Percentiles rank a stretch among this genome's conserved stretches.
Evolutionary conservation across 2,888 invertebrate genomes (phyloP).

Genomic region (Congeria kusceri): DNA sequence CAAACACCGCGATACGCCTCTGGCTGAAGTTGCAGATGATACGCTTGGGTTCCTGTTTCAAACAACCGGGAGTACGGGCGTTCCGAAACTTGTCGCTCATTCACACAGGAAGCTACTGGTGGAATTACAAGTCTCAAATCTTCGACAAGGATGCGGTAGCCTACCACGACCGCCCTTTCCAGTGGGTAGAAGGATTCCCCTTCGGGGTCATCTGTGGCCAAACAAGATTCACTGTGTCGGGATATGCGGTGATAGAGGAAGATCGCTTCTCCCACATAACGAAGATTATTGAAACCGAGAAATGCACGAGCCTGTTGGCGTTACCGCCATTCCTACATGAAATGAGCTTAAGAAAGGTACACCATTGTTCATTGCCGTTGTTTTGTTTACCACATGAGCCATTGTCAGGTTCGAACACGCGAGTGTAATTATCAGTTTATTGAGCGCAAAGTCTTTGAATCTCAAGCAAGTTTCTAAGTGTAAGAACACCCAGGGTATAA

Average conservation of each 20-base stretch:
- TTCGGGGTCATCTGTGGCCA: constrained; percentile 4
- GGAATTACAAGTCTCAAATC: no score
- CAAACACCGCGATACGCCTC: no score
- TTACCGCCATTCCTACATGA: constrained; percentile 1
- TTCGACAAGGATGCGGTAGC: background rate
- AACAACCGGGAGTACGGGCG: background rate
- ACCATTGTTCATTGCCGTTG: no score
- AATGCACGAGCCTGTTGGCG: background rate
- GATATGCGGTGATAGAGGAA: background rate
- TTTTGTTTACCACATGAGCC: no score
- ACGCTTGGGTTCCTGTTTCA: background rate
- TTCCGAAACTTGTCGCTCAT: background rate
- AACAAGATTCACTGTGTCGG: constrained; percentile 13
- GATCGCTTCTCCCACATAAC: background rate
- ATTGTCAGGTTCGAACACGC: no score
- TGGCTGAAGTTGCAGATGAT: no score
- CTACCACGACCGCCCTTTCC: constrained; percentile 28
- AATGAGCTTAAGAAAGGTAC: no score
- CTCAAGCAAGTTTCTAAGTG: no score
- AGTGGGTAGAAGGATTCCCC: constrained; percentile 23
- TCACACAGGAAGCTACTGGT: background rate
- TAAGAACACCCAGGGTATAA: no score
- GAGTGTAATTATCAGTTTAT: no score
- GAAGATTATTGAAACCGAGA: background rate
- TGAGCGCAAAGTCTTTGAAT: no score